Base-by-base conservation (phyloP, 2,888 invertebrate species). In the Hermodice carunculata region DNA sequence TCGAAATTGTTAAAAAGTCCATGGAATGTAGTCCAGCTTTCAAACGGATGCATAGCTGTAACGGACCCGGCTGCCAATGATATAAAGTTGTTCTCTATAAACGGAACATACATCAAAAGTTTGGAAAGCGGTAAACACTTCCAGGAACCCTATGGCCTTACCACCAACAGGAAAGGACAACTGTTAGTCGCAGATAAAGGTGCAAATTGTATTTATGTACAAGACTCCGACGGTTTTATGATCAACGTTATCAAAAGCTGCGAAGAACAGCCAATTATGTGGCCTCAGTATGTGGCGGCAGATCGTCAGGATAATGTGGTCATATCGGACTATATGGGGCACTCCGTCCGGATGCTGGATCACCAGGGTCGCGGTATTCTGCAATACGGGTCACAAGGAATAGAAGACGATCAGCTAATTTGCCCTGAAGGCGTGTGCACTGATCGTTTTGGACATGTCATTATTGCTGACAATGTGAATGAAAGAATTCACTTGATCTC, bases 141-240 rank as follows among this genome's bases (percentile, higher is more conserved):
- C 6, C 37, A 29, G 48, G 61, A 61, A 26, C 61, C 61, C 8
- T 61, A 54, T n/a, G 61, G 61, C 1, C 24, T 61, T 22, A 29
- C 54, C 17, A 28, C 14, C 32, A 54, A 22, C 28, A 42, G 40
- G 28, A 32, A 24, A n/a, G 54, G 54, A 3, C 53, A 61, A 42
- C 31, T 61, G 6, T 44, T 61, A 2, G 34, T 61, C 1, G 24
- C 61, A 5, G 61, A 61, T 44, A 61, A 61, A 54, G 61, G 61
- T 11, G 54, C 61, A 3, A 46, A 54, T 34, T 42, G 61, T 19
- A 53, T 61, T 24, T 61, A 61, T 26, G 54, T 61, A n/a, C 46
- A 44, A 22, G 29, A 43, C 44, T 19, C 32, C n/a, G 54, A 61
- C 0, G 61, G 61, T 4, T 24, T 46, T 31, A n/a, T 61, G 5